Conservation (phyloP, 2,888 invertebrate species). For the Mamestra brassicae region DNA sequence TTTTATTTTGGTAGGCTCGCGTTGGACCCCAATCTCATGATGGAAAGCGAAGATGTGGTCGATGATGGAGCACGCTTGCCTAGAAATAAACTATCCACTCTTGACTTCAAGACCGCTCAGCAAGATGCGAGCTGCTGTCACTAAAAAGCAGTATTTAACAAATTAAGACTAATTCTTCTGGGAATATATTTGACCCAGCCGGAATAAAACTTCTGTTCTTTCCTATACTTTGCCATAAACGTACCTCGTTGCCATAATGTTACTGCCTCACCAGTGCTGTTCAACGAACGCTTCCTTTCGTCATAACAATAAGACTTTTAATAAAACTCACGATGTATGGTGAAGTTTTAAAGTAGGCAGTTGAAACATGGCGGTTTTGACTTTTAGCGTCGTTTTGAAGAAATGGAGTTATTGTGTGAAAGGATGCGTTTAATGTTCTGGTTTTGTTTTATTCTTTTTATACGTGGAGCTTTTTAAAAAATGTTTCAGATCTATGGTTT, state of each 20-base stretch:
- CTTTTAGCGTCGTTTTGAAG: conserved; percentile 59
- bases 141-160: no score
- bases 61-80: no score
- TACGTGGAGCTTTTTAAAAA: conserved; percentile 3
- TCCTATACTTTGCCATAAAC: conserved; percentile 6
- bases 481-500: neutral
- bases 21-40: no score
- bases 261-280: conserved; percentile 45
- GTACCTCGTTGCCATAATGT: conserved; percentile 51
- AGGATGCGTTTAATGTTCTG: conserved; percentile 50
- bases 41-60: no score
- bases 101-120: no score
- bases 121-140: no score
- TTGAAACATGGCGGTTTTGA: conserved; percentile 51
- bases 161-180: no score
- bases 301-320: conserved; percentile 42
- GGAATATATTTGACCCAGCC: neutral
- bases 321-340: conserved; percentile 64
- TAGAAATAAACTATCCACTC: no score
- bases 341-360: conserved; percentile 43
- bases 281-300: conserved; percentile 67
- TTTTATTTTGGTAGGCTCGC: no score
- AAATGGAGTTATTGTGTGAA: conserved; percentile 45
- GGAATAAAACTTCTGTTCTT: conserved; percentile 14
- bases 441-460: conserved; percentile 34